These are phyloP conservation scores for Phyto melanocephala DNA, from an alignment of 2,888 invertebrate species.

Conservation along the genomic window DNA sequence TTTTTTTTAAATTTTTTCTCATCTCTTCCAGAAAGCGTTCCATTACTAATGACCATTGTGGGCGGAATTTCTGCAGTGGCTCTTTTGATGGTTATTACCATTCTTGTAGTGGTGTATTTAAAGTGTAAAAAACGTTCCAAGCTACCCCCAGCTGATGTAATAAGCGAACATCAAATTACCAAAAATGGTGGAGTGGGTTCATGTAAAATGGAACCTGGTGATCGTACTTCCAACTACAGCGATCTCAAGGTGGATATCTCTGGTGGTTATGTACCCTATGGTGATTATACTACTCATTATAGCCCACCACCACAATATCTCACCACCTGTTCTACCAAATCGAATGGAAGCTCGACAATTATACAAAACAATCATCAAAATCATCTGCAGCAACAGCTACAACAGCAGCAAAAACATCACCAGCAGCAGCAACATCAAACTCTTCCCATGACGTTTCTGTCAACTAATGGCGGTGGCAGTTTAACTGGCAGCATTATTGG, in stretches of 20 bases:
- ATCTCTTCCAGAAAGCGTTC: constrained; percentile 84
- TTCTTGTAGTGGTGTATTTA: constrained; percentile 90
- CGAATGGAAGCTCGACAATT: constrained; percentile 75
- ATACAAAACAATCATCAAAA: constrained; percentile 76
- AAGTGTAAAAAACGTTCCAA: constrained; percentile 79
- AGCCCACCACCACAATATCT: constrained; percentile 85
- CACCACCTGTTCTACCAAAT: constrained; percentile 77
- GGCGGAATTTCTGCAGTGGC: constrained; percentile 89
- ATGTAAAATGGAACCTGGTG: constrained; percentile 81
- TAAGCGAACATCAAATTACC: constrained; percentile 79
- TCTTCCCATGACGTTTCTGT: constrained; percentile 77
- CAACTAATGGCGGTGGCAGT: constrained; percentile 74
- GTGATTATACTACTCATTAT: constrained; percentile 93
- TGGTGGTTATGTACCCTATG: constrained; percentile 86
- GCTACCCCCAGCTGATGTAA: constrained; percentile 78
- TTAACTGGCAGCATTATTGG: constrained; percentile 78
- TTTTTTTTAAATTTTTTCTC: neutral
- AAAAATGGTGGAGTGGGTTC: constrained; percentile 79
- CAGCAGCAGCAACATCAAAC: constrained; percentile 70
- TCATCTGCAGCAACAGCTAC: constrained; percentile 74
- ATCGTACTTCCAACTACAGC: constrained; percentile 94
- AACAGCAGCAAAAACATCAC: constrained; percentile 73
- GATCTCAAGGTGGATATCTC: constrained; percentile 93
- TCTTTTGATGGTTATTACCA: constrained; percentile 89
- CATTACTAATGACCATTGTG: constrained; percentile 89